Evolutionary conservation across 2,797 vertebrate genomes (phyloP), one percentile per base, ranked within the genome.

Genomic region (Myotis vivesi): DNA sequence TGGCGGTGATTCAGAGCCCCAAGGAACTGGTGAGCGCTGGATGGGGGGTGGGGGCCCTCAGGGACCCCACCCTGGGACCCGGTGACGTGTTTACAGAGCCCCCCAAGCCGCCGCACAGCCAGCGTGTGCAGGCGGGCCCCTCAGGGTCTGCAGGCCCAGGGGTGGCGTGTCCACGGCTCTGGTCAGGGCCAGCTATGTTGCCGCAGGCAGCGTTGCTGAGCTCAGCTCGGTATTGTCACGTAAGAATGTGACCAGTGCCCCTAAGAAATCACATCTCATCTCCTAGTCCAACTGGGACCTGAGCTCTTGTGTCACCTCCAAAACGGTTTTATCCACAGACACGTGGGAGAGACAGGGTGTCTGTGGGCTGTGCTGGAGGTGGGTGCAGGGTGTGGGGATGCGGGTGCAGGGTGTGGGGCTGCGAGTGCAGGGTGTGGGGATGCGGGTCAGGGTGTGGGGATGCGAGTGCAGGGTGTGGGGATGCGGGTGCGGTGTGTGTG

Each of bases 1-100:
- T 97, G 55, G 95, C 96, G 0, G 97, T 97, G 19, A 96, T 97
- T 22, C 97, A 97, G 89, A 97, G 95, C 88, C 92, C 96, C 89
- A 97, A 97, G 92, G 97, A 97, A 73, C 89, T 97, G 97, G 97
- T 97, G 94, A 94, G 97, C 2, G 11, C 11, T 0, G 44, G 66
- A 8, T 41, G 41, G 22, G 20, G 0, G n/a, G 22, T 16, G 0
- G n/a, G 30, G 23, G 28, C 8, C 6, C 46, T 19, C 0, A 57
- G n/a, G n/a, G 33, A 73, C 11, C 4, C 49, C 30, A 13, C 41
- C 15, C 57, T 17, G 38, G 23, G 28, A 4, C 0, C 1, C 2
- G 2, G 33, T 0, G 46, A 66, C 28, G 3, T 23, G 17, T 62
- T 73, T 82, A 44, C 51, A 8, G 69, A 41, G 22, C 30, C 13